These are phyloP conservation scores for Solenodon paradoxus DNA, from an alignment of 2,113 vertebrate genomes.

Conservation along the genomic window DNA sequence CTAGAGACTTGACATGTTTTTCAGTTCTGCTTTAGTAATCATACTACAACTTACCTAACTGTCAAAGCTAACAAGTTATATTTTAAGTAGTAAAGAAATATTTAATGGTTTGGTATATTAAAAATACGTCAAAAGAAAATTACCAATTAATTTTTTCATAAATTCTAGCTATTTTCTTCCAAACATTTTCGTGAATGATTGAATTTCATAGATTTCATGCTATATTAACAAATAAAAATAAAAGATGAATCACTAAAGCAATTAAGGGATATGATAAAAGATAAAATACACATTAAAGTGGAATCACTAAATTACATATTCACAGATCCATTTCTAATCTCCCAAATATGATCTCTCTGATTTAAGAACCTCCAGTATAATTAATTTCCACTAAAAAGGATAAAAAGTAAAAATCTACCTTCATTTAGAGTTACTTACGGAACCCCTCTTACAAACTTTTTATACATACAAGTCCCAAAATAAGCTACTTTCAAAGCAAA, in stretches of 20 bases:
- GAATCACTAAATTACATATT: neutral
- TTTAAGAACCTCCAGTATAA: neutral
- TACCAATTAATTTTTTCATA: constrained; percentile 13
- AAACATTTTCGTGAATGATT: neutral
- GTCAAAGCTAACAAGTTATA: constrained; percentile 14
- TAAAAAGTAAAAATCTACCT: neutral
- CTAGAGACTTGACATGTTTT: neutral
- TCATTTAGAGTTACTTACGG: neutral
- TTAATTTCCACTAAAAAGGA: neutral
- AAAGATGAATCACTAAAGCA: neutral
- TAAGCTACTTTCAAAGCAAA: neutral
- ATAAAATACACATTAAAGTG: neutral
- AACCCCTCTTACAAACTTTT: neutral
- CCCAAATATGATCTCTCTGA: neutral
- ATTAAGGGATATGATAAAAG: neutral
- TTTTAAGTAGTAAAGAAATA: accelerated
- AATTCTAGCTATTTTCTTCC: neutral
- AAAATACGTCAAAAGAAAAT: neutral
- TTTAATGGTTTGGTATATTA: neutral
- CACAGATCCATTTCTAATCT: neutral
- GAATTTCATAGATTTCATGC: neutral
- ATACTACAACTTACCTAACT: neutral
- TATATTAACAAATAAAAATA: constrained; percentile 43
- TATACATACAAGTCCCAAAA: neutral
- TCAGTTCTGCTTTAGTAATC: constrained; percentile 4